Percentiles rank a stretch among this genome's conserved stretches.
These are phyloP conservation scores for Drosophila silvestris DNA, from an alignment of 2,888 invertebrate genomes.

Conservation along the genomic window DNA sequence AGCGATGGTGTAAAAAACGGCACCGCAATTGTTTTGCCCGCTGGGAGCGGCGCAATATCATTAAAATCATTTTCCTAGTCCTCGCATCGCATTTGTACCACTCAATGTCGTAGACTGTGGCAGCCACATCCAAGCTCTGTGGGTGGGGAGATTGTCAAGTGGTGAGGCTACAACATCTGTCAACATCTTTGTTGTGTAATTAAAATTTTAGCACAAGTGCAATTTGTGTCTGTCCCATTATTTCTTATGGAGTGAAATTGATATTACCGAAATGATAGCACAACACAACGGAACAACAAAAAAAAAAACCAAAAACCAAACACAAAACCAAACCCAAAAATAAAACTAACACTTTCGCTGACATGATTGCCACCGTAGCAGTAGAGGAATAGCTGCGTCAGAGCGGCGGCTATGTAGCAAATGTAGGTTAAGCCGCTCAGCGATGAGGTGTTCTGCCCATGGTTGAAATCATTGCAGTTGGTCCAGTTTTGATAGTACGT, in stretches of 20 bases:
- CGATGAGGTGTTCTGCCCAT: constrained; percentile 78
- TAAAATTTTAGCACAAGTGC: constrained; percentile 77
- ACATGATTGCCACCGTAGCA: constrained; percentile 83
- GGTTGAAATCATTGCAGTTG: constrained; percentile 12
- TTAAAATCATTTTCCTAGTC: constrained; percentile 83
- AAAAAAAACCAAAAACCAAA: constrained; percentile 24
- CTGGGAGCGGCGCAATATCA: constrained; percentile 83
- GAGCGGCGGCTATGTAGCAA: constrained; percentile 79
- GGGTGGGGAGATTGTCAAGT: constrained; percentile 6
- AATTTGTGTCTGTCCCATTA: constrained; percentile 65
- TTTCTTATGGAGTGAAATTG: constrained; percentile 65
- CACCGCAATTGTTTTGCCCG: constrained; percentile 78
- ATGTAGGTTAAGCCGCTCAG: constrained; percentile 80
- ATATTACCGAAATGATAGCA: constrained; percentile 57
- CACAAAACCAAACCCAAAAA: constrained; percentile 7
- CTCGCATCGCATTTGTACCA: constrained; percentile 84
- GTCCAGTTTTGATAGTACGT: constrained; percentile 9
- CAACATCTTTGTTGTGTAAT: constrained; percentile 65
- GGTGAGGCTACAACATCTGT: constrained; percentile 2
- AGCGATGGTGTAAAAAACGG: constrained; percentile 84
- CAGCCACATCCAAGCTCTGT: constrained; percentile 81
- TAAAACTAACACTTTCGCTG: constrained; percentile 81
- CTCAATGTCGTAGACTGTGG: constrained; percentile 80
- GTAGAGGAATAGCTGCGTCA: constrained; percentile 82
- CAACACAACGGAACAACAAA: constrained; percentile 9